Conservation (phyloP, 30 jellyfish, hydroid and myxozoan species). For the Aurelia sp. region DNA sequence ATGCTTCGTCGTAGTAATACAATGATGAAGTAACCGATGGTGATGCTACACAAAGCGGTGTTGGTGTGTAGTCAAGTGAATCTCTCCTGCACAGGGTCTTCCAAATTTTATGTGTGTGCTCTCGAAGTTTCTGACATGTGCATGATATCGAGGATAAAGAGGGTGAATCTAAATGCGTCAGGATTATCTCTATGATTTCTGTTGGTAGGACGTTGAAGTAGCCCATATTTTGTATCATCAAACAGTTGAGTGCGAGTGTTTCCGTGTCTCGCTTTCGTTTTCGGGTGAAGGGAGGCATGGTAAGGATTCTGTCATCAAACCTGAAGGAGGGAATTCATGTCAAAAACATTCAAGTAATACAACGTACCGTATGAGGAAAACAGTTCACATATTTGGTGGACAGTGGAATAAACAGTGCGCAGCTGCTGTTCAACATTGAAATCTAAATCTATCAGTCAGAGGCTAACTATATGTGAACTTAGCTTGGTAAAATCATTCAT, state of each 20-base stretch:
- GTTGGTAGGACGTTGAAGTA: constrained; percentile 50
- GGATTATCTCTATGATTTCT: constrained; percentile 56
- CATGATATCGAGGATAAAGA: constrained; percentile 67
- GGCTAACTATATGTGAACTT: too few relatives aligned
- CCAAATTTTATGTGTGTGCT: constrained; percentile 42
- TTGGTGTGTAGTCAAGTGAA: constrained; percentile 64
- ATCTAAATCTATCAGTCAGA: too few relatives aligned
- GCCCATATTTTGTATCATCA: constrained; percentile 69
- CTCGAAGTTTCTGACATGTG: constrained; percentile 64
- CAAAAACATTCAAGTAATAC: too few relatives aligned
- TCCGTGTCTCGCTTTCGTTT: constrained; percentile 72
- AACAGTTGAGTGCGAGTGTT: constrained; percentile 48
- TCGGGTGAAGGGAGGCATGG: constrained; percentile 74
- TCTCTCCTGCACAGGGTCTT: constrained; percentile 38
- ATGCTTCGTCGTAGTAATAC: constrained; percentile 57
- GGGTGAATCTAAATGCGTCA: constrained; percentile 55
- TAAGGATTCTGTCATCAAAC: too few relatives aligned
- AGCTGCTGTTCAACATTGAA: too few relatives aligned
- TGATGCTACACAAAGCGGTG: constrained; percentile 66
- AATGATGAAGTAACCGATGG: constrained; percentile 44
- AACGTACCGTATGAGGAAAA: too few relatives aligned
- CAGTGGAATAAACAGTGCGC: too few relatives aligned
- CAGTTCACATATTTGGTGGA: too few relatives aligned
- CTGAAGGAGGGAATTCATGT: too few relatives aligned
- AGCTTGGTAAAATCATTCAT: too few relatives aligned